Percentiles rank a stretch among this genome's conserved stretches.
phyloP scores from a whole-genome alignment of 1,140 invertebrate genomes.

The Archivesica marissinica region DNA sequence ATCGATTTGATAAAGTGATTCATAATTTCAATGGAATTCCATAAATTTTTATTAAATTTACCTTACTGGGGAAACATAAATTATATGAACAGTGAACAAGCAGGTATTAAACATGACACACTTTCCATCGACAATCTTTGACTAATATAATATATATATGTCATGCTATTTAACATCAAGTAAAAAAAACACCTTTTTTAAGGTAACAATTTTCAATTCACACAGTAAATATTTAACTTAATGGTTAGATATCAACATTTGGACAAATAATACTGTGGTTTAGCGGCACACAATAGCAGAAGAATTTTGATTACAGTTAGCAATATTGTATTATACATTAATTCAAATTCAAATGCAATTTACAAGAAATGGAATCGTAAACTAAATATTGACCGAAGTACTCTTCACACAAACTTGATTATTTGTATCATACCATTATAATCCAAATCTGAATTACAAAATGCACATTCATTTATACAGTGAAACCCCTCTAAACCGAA shows the following conservation, averaged over 20 bases:
- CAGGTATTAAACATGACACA: constrained; percentile 6
- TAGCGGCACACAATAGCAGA: background rate
- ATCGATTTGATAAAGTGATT: constrained; percentile 23
- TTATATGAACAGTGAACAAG: background rate
- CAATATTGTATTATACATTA: no score
- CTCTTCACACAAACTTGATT: no score
- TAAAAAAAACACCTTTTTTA: background rate
- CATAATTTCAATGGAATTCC: constrained; percentile 4
- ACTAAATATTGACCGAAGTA: no score
- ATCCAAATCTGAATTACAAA: no score
- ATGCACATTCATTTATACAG: no score
- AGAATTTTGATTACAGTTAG: constrained; percentile 1
- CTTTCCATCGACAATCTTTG: background rate
- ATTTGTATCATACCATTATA: no score
- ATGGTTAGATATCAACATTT: constrained; percentile 1
- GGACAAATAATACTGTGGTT: background rate
- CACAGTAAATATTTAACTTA: background rate
- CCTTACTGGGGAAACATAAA: constrained; percentile 21
- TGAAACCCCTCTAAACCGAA: no score
- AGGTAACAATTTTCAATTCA: background rate
- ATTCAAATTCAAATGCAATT: no score
- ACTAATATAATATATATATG: no score
- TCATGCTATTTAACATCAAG: no score
- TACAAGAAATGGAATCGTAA: no score
- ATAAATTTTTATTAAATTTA: constrained; percentile 18